Percentiles rank a stretch among this genome's conserved stretches.
Conservation (phyloP, 1,140 invertebrate genomes). For the Globodera rostochiensis region DNA sequence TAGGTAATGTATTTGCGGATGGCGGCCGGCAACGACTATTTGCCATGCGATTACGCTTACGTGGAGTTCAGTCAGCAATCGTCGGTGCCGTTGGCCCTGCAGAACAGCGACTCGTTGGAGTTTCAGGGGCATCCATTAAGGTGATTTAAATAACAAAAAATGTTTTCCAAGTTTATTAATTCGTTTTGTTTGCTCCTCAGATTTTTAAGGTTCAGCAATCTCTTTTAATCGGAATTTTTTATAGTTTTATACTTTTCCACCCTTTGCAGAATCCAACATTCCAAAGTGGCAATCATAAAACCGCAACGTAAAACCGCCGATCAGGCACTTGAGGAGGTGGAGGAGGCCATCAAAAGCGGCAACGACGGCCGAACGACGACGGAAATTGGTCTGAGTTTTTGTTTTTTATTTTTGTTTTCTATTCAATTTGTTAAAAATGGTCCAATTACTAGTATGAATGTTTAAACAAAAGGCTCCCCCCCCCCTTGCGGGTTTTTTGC, state of each 20-base stretch:
- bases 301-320: slow-evolving; percentile 64
- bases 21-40: slow-evolving; percentile 82
- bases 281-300: slow-evolving; percentile 63
- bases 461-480: too few species aligned
- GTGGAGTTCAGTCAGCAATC: slow-evolving; percentile 91
- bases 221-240: not conserved
- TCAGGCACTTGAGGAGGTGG: slow-evolving; percentile 63
- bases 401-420: too few species aligned
- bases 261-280: slow-evolving; percentile 60
- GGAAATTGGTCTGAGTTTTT: slow-evolving; percentile 2
- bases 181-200: not conserved
- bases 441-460: too few species aligned
- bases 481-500: too few species aligned
- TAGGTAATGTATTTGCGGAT: slow-evolving; percentile 88
- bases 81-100: slow-evolving; percentile 81
- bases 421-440: too few species aligned
- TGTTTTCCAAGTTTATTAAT: not conserved
- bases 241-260: not conserved
- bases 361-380: slow-evolving; percentile 40
- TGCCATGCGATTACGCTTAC: slow-evolving; percentile 75
- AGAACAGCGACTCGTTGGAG: slow-evolving; percentile 76
- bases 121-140: slow-evolving; percentile 73
- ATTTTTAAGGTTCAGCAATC: not conserved
- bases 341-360: slow-evolving; percentile 57
- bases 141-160: slow-evolving; percentile 53